Conservation (phyloP, 2,888 invertebrate species). For the Lymantria monacha region DNA sequence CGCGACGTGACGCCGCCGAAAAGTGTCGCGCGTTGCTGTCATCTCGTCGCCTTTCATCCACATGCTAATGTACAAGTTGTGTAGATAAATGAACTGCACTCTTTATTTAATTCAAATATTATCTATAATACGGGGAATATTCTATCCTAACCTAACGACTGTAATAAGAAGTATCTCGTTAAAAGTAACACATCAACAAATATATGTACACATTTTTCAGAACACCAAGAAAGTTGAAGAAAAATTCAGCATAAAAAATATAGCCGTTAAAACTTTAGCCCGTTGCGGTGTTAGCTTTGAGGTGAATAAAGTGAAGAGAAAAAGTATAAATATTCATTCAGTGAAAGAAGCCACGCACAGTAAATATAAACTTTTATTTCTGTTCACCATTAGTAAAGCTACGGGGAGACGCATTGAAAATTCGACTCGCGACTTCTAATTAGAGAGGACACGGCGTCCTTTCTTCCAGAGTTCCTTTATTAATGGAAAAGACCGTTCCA, state of each 20-base stretch:
- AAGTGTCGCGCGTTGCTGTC: constrained; percentile 24
- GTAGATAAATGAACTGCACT: constrained; percentile 17
- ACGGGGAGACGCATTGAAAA: constrained; percentile 70
- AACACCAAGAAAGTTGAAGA: constrained; percentile 54
- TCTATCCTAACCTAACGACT: neutral
- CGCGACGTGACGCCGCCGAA: constrained; percentile 38
- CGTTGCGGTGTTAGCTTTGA: constrained; percentile 49
- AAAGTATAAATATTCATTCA: constrained; percentile 78
- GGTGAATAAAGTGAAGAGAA: constrained; percentile 66
- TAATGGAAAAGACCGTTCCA: constrained; percentile 70
- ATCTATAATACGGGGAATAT: neutral
- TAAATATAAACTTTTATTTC: constrained; percentile 80
- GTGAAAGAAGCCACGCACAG: constrained; percentile 67
- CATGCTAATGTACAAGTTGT: constrained; percentile 25
- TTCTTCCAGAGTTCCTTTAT: constrained; percentile 64
- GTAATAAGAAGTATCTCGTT: constrained; percentile 13
- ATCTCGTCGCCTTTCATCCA: constrained; percentile 12
- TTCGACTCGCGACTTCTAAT: constrained; percentile 78
- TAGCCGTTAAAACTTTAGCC: constrained; percentile 58
- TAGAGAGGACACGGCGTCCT: constrained; percentile 67
- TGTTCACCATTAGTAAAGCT: constrained; percentile 63
- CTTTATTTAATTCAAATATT: constrained; percentile 1
- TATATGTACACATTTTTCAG: constrained; percentile 45
- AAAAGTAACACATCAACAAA: constrained; percentile 29
- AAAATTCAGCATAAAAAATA: constrained; percentile 60